phyloP scores from a whole-genome alignment of 2,888 invertebrate genomes.

The Ormyrus nitidulus region DNA sequence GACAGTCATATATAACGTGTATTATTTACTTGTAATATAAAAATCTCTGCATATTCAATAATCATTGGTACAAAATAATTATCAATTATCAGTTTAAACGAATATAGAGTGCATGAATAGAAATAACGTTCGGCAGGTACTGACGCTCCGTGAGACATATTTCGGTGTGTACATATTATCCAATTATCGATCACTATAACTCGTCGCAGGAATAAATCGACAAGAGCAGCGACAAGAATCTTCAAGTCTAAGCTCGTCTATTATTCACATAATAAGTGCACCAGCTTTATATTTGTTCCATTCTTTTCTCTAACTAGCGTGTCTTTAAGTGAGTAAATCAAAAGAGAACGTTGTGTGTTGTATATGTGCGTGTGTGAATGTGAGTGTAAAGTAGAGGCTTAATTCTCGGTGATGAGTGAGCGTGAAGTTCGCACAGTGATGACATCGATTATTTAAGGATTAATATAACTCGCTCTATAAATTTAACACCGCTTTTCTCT shows the following conservation, averaged over 20 bases:
- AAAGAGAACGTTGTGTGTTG: conserved; percentile 25
- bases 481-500: conserved; percentile 39
- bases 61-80: conserved; percentile 43
- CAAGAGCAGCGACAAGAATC: conserved; percentile 41
- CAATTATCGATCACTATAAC: conserved; percentile 48
- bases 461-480: conserved; percentile 50
- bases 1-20: conserved; percentile 33
- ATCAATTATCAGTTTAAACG: conserved; percentile 40
- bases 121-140: conserved; percentile 15
- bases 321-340: conserved; percentile 33
- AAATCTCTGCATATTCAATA: conserved; percentile 41
- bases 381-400: conserved; percentile 50
- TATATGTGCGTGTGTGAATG: conserved; percentile 45
- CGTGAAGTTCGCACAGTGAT: conserved; percentile 59
- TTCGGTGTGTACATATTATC: conserved; percentile 42
- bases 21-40: conserved; percentile 38
- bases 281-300: conserved; percentile 47
- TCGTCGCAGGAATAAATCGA: conserved; percentile 44
- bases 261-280: conserved; percentile 54
- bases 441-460: conserved; percentile 56
- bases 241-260: conserved; percentile 48
- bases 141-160: conserved; percentile 23
- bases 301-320: conserved; percentile 48
- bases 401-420: conserved; percentile 52
- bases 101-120: conserved; percentile 25